Percentiles rank a stretch among this genome's conserved stretches.
Conservation (phyloP, 2,888 invertebrate species). For the Drosophila seclusa region DNA sequence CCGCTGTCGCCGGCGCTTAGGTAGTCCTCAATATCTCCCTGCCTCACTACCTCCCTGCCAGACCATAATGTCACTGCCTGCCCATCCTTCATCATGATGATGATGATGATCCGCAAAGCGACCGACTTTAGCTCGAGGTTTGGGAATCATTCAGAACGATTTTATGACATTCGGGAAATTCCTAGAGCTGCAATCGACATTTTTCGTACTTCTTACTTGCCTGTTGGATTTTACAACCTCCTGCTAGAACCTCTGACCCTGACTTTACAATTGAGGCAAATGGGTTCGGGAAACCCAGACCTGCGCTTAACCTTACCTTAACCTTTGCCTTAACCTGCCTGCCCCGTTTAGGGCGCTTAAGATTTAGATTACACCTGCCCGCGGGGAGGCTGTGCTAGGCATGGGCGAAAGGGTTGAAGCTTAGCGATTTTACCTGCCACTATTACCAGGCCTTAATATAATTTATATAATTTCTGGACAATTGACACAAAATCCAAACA, state of each 20-base stretch:
- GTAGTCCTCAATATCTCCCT: not conserved
- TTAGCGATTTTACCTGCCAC: slow-evolving; percentile 18
- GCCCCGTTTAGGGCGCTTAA: slow-evolving; percentile 16
- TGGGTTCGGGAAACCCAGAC: slow-evolving; percentile 26
- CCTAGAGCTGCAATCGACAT: slow-evolving; percentile 42
- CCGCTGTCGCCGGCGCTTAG: slow-evolving; percentile 56
- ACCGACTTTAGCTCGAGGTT: slow-evolving; percentile 7
- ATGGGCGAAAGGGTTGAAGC: slow-evolving; percentile 33
- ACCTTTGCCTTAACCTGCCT: not conserved
- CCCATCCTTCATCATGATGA: slow-evolving; percentile 10
- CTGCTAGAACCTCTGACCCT: slow-evolving; percentile 33
- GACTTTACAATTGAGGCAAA: slow-evolving; percentile 47
- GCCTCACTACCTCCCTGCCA: not conserved
- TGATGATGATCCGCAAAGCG: slow-evolving; percentile 36
- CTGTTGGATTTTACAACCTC: slow-evolving; percentile 16
- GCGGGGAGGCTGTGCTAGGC: slow-evolving; percentile 9
- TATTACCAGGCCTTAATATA: not conserved
- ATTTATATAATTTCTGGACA: slow-evolving; percentile 8
- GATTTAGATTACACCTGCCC: slow-evolving; percentile 46
- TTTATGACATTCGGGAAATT: slow-evolving; percentile 64
- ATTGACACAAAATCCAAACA: slow-evolving; percentile 9
- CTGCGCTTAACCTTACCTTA: slow-evolving; percentile 6
- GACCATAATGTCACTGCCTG: slow-evolving; percentile 16
- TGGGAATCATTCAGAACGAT: slow-evolving; percentile 63
- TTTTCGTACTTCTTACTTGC: slow-evolving; percentile 1